Evolutionary conservation across 2,888 invertebrate genomes (phyloP).

Genomic region (Drosophila emarginata): DNA sequence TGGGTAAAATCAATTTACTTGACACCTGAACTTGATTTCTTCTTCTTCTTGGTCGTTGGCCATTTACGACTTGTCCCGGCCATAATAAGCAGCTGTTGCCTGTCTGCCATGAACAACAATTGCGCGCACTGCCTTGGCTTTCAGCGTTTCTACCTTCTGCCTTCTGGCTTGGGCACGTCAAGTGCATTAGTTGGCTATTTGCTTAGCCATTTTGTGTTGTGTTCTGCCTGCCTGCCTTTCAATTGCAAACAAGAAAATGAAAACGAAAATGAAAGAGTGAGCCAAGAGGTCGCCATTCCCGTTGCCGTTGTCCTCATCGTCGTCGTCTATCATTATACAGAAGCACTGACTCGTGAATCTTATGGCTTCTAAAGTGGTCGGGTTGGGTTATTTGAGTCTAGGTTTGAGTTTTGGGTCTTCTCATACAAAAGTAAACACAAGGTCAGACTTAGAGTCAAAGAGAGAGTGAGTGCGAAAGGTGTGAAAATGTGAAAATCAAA

Average conservation of each 20-base stretch:
- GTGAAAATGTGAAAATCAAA: constrained; percentile 35
- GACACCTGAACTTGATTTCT: constrained; percentile 8
- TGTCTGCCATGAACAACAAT: constrained; percentile 15
- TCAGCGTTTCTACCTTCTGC: constrained; percentile 14
- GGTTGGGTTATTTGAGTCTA: background rate
- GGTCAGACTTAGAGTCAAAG: constrained; percentile 34
- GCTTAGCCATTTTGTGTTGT: constrained; percentile 35
- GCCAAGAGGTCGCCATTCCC: background rate
- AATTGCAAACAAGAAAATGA: constrained; percentile 6
- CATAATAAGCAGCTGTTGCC: constrained; percentile 39
- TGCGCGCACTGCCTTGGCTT: background rate
- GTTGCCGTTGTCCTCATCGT: background rate
- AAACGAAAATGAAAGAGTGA: constrained; percentile 14
- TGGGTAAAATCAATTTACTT: constrained; percentile 11
- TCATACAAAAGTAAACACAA: constrained; percentile 42
- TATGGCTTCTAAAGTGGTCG: constrained; percentile 5
- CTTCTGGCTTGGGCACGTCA: constrained; percentile 19
- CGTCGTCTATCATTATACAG: constrained; percentile 56
- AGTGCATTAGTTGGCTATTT: constrained; percentile 32
- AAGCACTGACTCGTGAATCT: constrained; percentile 45
- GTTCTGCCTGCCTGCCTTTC: constrained; percentile 3
- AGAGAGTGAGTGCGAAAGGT: constrained; percentile 7
- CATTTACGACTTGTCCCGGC: constrained; percentile 16
- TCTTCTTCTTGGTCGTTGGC: constrained; percentile 6
- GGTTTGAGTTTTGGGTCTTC: constrained; percentile 19